Conservation (phyloP, 2,888 invertebrate genomes). For the Sepioteuthis lessoniana region DNA sequence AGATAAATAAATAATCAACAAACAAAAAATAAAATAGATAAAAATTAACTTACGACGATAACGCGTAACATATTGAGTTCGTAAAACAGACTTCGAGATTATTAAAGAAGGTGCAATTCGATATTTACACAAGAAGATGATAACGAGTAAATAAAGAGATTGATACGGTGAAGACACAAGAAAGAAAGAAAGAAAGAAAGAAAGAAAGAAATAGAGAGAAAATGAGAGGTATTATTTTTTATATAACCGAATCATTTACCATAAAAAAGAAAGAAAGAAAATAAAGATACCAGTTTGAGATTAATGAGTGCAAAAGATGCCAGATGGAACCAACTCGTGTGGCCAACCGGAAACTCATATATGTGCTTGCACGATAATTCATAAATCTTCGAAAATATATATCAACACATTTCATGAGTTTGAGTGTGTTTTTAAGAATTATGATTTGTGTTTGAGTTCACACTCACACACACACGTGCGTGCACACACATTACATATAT, state of each 20-base stretch:
- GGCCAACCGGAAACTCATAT: neutral
- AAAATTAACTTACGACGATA: too few species aligned
- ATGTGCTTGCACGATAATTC: neutral
- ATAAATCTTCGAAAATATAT: neutral
- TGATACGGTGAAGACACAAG: neutral
- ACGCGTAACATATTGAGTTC: too few species aligned
- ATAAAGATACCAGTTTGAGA: neutral
- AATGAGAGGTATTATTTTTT: neutral
- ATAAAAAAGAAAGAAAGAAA: neutral
- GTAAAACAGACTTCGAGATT: too few species aligned
- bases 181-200: neutral
- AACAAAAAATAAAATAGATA: too few species aligned
- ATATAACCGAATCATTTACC: neutral
- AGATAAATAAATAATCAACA: too few species aligned
- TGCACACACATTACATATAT: too few species aligned
- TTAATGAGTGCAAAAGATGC: neutral
- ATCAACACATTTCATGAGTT: neutral
- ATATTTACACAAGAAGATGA: too few species aligned
- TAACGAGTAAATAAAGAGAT: too few species aligned
- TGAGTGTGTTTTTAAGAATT: neutral
- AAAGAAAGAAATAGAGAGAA: neutral
- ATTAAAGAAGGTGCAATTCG: too few species aligned
- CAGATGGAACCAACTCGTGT: neutral
- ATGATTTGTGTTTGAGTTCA: neutral
- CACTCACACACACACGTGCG: neutral